These are phyloP conservation scores for Phlogophora meticulosa DNA, from an alignment of 2,888 invertebrate species.

Conservation along the genomic window DNA sequence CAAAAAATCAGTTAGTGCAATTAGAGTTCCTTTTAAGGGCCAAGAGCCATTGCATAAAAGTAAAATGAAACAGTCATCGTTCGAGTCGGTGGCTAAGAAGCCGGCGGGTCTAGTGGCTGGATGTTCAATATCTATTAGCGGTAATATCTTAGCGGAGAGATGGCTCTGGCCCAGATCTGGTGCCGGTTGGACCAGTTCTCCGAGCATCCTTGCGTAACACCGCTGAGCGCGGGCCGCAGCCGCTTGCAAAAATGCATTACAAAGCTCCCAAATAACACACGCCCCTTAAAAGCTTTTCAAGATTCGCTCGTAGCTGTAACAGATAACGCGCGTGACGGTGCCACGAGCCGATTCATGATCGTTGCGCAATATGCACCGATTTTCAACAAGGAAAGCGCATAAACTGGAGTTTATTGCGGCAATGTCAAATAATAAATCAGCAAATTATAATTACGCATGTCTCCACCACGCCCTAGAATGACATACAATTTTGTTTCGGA, in stretches of 20 bases:
- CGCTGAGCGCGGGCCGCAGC: constrained; percentile 67
- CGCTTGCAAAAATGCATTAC: constrained; percentile 89
- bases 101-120: constrained; percentile 72
- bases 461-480: constrained; percentile 85
- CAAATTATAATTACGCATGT: constrained; percentile 84
- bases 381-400: constrained; percentile 81
- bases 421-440: constrained; percentile 85
- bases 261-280: constrained; percentile 84
- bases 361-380: constrained; percentile 84
- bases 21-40: constrained; percentile 29
- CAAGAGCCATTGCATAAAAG: constrained; percentile 58
- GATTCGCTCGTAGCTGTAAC: constrained; percentile 78
- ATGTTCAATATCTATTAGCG: constrained; percentile 88
- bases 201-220: constrained; percentile 88
- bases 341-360: constrained; percentile 69
- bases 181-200: constrained; percentile 88
- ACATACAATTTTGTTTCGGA: constrained; percentile 86
- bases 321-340: constrained; percentile 76
- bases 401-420: constrained; percentile 76
- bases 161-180: constrained; percentile 88
- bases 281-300: constrained; percentile 86
- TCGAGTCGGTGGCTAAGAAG: constrained; percentile 40
- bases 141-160: constrained; percentile 87
- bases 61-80: constrained; percentile 44
- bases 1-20: constrained; percentile 7